Base-by-base conservation (phyloP, 2,797 vertebrate species). In the Gadopsis bispinosus region DNA sequence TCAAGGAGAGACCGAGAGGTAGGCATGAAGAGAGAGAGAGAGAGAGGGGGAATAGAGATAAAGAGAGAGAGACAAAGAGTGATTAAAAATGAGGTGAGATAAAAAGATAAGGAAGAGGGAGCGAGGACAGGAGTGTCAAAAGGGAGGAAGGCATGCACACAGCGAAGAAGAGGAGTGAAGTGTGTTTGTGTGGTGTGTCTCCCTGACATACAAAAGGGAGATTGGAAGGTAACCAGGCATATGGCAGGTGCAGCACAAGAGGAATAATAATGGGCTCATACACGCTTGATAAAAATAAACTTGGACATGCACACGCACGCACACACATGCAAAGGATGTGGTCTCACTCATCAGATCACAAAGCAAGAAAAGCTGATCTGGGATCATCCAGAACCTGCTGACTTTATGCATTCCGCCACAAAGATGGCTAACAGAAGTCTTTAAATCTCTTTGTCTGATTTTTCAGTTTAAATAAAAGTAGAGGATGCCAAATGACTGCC, bases 141-240 rank as follows among this genome's bases (percentile, higher is more conserved):
- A 41, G n/a, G 35, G n/a, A 72, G 55, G 53, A 63, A 50, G 62
- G 10, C 35, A 37, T 26, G 35, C 26, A 71, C 37, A 77, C 43
- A 53, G 43, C 20, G 35, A 58, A 45, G 35, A 58, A 45, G 55
- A 70, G 65, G 33, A 20, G 54, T 35, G 33, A 31, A 55, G 19
- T 56, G 37, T 64, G 11, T 22, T 60, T 65, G 59, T 56, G 20
- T 65, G 37, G 47, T 73, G 43, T 69, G 73, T 81, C 60, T 60
- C 51, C 13, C 35, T 80, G 59, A 84, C 65, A 81, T 43, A 78
- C 68, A 60, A 64, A 83, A 26, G 26, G 75, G 67, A 81, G 77
- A 82, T 66, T 55, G 79, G 67, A 77, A 76, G 69, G 73, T 88
- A 88, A 86, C 85, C 77, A 84, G 76, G 63, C 83, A 69, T 80